These are phyloP conservation scores for Notiomystis cincta DNA, from an alignment of 2,113 vertebrate species.

Conservation along the genomic window DNA sequence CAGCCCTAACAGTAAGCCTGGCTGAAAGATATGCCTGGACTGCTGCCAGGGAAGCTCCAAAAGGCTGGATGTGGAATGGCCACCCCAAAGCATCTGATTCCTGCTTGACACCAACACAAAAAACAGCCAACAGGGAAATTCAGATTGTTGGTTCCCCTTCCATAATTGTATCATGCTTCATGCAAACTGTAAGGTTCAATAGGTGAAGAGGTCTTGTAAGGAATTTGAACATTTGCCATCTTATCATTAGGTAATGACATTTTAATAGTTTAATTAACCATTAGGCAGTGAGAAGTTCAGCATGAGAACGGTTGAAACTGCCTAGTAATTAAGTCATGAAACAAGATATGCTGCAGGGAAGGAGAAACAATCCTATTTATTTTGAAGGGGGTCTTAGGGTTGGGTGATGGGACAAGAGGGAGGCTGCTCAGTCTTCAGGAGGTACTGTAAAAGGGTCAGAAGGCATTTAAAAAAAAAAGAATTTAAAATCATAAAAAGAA, in stretches of 20 bases:
- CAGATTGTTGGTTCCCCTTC: not conserved
- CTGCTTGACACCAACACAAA: not conserved
- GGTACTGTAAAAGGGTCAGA: not conserved
- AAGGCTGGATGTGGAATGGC: not conserved
- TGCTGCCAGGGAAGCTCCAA: not conserved
- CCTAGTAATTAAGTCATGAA: slow-evolving; percentile 2
- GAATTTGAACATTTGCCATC: slow-evolving; percentile 39
- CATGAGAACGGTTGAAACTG: not conserved
- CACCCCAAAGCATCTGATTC: not conserved
- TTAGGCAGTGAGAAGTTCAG: not conserved
- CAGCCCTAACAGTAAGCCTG: not conserved
- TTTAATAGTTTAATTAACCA: slow-evolving; percentile 57
- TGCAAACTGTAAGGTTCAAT: not conserved
- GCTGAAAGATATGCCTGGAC: not conserved
- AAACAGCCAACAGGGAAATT: not conserved
- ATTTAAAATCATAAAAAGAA: not conserved
- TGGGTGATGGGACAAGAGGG: not conserved
- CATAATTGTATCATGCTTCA: not conserved
- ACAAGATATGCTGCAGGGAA: slow-evolving; percentile 25
- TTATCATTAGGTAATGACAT: slow-evolving; percentile 42
- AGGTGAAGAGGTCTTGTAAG: slow-evolving; percentile 3
- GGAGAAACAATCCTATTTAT: not conserved
- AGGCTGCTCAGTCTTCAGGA: not conserved
- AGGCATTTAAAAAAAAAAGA: not conserved
- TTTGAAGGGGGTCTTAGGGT: not conserved